Percentiles rank a stretch among this genome's conserved stretches.
Conservation (phyloP, 2,797 vertebrate species). For the Tapirus indicus region DNA sequence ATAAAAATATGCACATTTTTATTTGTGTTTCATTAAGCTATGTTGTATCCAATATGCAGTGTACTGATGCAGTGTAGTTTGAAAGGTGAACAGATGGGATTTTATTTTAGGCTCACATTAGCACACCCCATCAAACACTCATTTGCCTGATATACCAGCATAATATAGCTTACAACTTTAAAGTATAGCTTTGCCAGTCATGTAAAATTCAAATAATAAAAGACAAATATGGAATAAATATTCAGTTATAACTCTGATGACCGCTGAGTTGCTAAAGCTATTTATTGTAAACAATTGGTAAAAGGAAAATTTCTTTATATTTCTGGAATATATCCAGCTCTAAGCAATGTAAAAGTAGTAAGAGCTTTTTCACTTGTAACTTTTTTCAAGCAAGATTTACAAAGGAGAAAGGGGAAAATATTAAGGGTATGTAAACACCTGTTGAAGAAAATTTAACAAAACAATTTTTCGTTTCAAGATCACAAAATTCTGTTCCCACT, state of each 20-base stretch:
- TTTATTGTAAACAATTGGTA: conserved; percentile 69
- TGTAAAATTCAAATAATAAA: conserved; percentile 83
- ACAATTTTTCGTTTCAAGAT: conserved; percentile 22
- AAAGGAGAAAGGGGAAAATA: background rate
- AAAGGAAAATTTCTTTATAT: conserved; percentile 63
- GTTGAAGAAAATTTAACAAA: conserved; percentile 37
- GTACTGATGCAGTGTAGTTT: conserved; percentile 86
- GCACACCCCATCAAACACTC: conserved; percentile 90
- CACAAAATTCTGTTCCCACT: background rate
- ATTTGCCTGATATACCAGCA: conserved; percentile 87
- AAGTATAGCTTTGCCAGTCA: conserved; percentile 80
- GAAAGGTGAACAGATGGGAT: conserved; percentile 92
- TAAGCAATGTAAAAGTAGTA: background rate
- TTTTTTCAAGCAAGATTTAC: background rate
- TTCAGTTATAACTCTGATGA: conserved; percentile 82
- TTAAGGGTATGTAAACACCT: background rate
- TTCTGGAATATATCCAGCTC: background rate
- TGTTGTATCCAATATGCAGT: conserved; percentile 84
- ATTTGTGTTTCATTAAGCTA: conserved; percentile 86
- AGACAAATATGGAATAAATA: conserved; percentile 82
- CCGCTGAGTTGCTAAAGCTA: conserved; percentile 70
- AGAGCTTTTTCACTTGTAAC: conserved; percentile 37
- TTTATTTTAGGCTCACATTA: conserved; percentile 93
- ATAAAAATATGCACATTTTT: conserved; percentile 85
- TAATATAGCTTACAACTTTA: conserved; percentile 85